Percentiles rank a stretch among this genome's conserved stretches.
Conservation (phyloP, 2,797 vertebrate genomes). For the Anguilla anguilla region DNA sequence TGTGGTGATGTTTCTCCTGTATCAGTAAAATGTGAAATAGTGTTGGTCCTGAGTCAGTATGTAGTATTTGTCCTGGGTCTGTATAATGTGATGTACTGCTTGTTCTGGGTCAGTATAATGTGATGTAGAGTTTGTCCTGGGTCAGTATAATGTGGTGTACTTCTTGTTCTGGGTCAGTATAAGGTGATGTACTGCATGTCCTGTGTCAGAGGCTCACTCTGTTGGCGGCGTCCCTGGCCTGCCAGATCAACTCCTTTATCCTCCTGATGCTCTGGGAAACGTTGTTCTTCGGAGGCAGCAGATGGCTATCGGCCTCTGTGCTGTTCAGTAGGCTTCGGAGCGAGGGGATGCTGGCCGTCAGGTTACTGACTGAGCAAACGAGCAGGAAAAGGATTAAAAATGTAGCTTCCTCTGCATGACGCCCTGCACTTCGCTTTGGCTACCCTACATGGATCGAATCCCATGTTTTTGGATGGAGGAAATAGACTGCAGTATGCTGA, state of each 20-base stretch:
- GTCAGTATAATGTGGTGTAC: neutral
- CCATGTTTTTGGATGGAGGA: neutral
- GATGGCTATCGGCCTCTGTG: conserved; percentile 71
- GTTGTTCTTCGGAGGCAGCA: conserved; percentile 67
- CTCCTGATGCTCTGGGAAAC: conserved; percentile 79
- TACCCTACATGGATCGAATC: neutral
- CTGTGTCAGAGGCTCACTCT: conserved; percentile 64
- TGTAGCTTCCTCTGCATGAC: neutral
- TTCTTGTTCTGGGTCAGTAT: neutral
- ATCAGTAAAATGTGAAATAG: neutral
- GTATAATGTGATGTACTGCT: neutral
- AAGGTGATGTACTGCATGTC: neutral
- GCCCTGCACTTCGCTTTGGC: neutral
- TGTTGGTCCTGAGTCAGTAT: neutral
- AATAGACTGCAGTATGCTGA: neutral
- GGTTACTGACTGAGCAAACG: conserved; percentile 60
- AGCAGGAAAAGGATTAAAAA: neutral
- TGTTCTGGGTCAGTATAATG: neutral
- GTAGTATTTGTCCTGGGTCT: neutral
- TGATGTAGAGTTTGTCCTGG: neutral
- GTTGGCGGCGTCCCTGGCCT: conserved; percentile 82
- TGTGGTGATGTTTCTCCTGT: neutral
- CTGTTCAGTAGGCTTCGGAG: conserved; percentile 69
- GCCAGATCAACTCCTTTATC: conserved; percentile 84
- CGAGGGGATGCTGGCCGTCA: conserved; percentile 71